Percentiles rank a stretch among this genome's conserved stretches.
phyloP scores from a whole-genome alignment of 2,888 invertebrate genomes.

The Boloria selene region DNA sequence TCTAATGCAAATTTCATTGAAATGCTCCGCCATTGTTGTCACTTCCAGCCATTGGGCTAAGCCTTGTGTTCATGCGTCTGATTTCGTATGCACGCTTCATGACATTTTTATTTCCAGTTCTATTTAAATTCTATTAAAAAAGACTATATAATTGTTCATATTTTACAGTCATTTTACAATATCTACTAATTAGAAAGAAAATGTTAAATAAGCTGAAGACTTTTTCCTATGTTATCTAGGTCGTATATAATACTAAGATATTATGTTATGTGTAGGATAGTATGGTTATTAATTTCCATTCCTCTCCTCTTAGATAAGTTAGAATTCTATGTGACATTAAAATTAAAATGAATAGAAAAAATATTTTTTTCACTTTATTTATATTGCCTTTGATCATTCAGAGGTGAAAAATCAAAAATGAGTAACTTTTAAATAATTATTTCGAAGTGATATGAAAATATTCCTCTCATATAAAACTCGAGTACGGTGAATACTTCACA shows the following conservation, averaged over 20 bases:
- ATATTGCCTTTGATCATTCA: constrained; percentile 1
- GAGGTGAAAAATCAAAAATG: constrained; percentile 6
- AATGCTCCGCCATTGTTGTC: constrained; percentile 72
- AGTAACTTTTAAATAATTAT: constrained; percentile 17
- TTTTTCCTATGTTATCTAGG: no score
- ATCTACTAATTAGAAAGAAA: no score
- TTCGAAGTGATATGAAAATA: constrained; percentile 22
- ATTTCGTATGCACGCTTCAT: constrained; percentile 47
- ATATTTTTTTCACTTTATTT: background rate
- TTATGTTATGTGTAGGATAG: no score
- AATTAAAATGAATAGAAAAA: background rate
- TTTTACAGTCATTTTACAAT: no score
- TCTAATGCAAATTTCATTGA: constrained; percentile 80
- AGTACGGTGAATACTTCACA: constrained; percentile 20
- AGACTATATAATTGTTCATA: background rate
- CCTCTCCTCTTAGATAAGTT: no score
- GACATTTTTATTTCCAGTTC: constrained; percentile 23
- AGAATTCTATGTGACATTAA: background rate
- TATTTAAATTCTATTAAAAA: constrained; percentile 6
- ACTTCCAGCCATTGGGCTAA: constrained; percentile 62
- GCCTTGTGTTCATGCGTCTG: constrained; percentile 57
- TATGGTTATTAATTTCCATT: no score
- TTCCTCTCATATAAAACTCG: constrained; percentile 14
- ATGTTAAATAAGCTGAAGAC: no score
- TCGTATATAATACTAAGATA: no score